Percentiles rank a stretch among this genome's conserved stretches.
These are phyloP conservation scores for Anguilla pacifica DNA, from an alignment of 2,797 vertebrate genomes.

Conservation along the genomic window DNA sequence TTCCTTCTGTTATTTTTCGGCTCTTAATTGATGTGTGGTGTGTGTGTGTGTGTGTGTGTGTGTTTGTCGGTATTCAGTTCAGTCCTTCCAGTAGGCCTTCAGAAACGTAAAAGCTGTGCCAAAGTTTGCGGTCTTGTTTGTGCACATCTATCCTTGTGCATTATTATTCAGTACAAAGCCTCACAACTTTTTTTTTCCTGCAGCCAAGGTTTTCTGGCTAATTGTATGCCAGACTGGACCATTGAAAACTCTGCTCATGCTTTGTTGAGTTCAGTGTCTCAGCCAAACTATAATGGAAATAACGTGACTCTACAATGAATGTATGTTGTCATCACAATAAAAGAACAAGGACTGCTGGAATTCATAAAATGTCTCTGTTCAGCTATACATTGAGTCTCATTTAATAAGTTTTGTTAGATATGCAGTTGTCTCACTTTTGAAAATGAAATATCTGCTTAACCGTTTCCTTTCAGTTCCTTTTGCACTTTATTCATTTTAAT, in stretches of 20 bases:
- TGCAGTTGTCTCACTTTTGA: not conserved
- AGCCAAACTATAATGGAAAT: not conserved
- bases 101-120: slow-evolving; percentile 41
- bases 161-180: not conserved
- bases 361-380: not conserved
- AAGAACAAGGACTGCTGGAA: not conserved
- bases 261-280: not conserved
- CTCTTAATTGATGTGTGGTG: not conserved
- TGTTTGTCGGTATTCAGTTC: slow-evolving; percentile 12
- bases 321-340: not conserved
- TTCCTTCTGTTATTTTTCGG: not conserved
- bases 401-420: not conserved
- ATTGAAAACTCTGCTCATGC: not conserved
- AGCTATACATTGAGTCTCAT: no score
- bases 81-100: slow-evolving; percentile 7
- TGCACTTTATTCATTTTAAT: not conserved
- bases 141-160: not conserved
- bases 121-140: slow-evolving; percentile 26
- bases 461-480: not conserved
- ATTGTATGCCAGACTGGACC: not conserved
- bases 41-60: not conserved
- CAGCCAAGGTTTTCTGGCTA: not conserved
- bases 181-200: not conserved
- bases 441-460: not conserved
- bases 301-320: not conserved